Evolutionary conservation across 2,113 vertebrate species (phyloP).

Genomic region (Chelonoidis abingdonii): DNA sequence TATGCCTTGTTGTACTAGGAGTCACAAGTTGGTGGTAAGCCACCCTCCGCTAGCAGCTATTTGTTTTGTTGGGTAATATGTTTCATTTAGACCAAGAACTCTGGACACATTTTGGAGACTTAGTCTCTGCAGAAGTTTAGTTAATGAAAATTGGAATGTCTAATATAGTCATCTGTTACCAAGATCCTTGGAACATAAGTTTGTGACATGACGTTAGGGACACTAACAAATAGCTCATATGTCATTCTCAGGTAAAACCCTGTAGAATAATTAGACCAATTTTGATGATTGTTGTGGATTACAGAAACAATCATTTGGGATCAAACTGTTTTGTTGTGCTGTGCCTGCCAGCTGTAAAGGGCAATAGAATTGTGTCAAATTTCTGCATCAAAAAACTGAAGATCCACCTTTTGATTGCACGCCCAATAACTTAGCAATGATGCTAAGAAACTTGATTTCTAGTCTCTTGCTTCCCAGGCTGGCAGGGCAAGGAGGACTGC

Average conservation of each 20-base stretch:
- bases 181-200: slow-evolving; percentile 40
- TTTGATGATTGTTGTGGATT: slow-evolving; percentile 45
- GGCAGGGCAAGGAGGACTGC: not conserved
- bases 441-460: not conserved
- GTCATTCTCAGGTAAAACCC: slow-evolving; percentile 53
- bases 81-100: slow-evolving; percentile 37
- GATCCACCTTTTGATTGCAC: not conserved
- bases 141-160: slow-evolving; percentile 31
- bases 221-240: slow-evolving; percentile 28
- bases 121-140: slow-evolving; percentile 56
- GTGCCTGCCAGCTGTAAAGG: slow-evolving; percentile 25
- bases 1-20: slow-evolving; percentile 5
- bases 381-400: not conserved
- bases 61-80: slow-evolving; percentile 47
- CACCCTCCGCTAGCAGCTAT: slow-evolving; percentile 38
- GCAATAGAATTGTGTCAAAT: slow-evolving; percentile 9
- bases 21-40: slow-evolving; percentile 43
- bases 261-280: slow-evolving; percentile 56
- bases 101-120: slow-evolving; percentile 33
- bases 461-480: not conserved
- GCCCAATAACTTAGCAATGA: not conserved
- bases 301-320: slow-evolving; percentile 49
- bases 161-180: slow-evolving; percentile 43
- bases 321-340: slow-evolving; percentile 31
- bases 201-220: slow-evolving; percentile 37